Evolutionary conservation across 2,797 vertebrate species (phyloP).

Genomic region (Sebastes nivosus): DNA sequence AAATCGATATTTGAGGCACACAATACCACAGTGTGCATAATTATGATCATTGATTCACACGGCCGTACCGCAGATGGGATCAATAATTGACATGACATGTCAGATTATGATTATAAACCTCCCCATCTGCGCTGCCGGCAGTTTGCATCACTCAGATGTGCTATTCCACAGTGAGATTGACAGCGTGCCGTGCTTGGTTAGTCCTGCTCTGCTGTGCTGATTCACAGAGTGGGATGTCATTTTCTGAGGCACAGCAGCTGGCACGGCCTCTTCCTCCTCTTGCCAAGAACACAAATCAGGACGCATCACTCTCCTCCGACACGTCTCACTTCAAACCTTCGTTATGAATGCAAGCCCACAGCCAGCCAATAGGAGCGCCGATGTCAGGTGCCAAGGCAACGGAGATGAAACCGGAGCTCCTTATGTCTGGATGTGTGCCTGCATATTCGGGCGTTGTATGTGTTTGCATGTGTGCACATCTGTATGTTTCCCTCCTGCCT

Average conservation of each 20-base stretch:
- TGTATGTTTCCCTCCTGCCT: background rate
- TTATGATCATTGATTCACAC: conserved; percentile 8
- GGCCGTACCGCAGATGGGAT: background rate
- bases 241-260: conserved; percentile 33
- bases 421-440: background rate
- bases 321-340: conserved; percentile 23
- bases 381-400: conserved; percentile 8
- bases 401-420: background rate
- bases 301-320: conserved; percentile 17
- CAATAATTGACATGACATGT: conserved; percentile 29
- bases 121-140: background rate
- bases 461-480: background rate
- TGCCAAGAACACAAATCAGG: conserved; percentile 37
- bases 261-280: background rate
- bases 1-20: background rate
- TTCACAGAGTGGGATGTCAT: conserved; percentile 32
- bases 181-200: conserved; percentile 19
- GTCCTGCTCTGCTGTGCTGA: conserved; percentile 13
- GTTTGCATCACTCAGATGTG: conserved; percentile 5
- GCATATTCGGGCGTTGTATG: background rate
- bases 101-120: conserved; percentile 18
- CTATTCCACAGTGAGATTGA: conserved; percentile 29
- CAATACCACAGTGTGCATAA: background rate
- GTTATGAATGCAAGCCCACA: conserved; percentile 3
- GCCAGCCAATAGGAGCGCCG: background rate